phyloP scores from a whole-genome alignment of 2,797 vertebrate genomes.

The Iguana delicatissima region DNA sequence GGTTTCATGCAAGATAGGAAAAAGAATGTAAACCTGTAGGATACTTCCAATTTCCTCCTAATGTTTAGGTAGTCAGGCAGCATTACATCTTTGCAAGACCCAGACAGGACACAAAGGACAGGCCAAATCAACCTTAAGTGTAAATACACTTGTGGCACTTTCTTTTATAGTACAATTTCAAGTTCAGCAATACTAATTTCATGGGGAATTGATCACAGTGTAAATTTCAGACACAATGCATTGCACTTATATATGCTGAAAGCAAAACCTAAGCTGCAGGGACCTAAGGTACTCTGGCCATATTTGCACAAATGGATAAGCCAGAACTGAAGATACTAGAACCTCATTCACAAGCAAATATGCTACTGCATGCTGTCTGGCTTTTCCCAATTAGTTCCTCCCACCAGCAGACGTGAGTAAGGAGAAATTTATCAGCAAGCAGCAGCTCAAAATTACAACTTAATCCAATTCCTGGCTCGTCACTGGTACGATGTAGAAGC shows the following conservation, averaged over 20 bases:
- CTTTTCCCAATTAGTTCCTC: background rate
- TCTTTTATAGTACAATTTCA: conserved; percentile 32
- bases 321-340: background rate
- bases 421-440: background rate
- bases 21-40: too few species aligned
- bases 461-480: background rate
- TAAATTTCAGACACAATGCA: conserved; percentile 63
- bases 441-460: background rate
- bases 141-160: conserved; percentile 57
- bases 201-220: conserved; percentile 49
- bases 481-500: background rate
- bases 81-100: background rate
- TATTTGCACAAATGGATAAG: background rate
- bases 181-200: conserved; percentile 36
- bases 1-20: background rate
- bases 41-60: background rate
- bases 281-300: conserved; percentile 37
- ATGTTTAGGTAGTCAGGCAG: background rate
- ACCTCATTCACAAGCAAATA: background rate
- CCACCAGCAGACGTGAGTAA: background rate
- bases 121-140: background rate
- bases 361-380: background rate
- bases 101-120: background rate
- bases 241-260: conserved; percentile 56
- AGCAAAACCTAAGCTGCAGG: conserved; percentile 57